These are phyloP conservation scores for Drosophila novamexicana DNA, from an alignment of 1,140 invertebrate genomes.

Conservation along the genomic window DNA sequence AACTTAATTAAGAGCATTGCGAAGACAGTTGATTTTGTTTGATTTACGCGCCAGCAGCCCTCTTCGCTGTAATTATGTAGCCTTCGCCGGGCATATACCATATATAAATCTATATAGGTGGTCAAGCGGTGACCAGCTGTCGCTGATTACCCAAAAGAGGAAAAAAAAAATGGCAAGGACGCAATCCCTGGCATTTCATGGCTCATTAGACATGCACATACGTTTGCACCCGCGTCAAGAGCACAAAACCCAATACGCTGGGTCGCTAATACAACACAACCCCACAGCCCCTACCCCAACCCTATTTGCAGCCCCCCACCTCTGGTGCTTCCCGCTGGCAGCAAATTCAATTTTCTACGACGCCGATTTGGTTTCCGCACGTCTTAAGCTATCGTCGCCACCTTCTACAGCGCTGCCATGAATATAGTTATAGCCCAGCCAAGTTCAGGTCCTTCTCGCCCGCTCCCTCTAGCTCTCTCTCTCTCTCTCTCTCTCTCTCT, in stretches of 20 bases:
- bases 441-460: background rate
- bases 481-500: slow-evolving; percentile 32
- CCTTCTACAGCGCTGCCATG: slow-evolving; percentile 54
- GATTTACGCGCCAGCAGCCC: slow-evolving; percentile 73
- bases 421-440: slow-evolving; percentile 75
- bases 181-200: slow-evolving; percentile 67
- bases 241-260: slow-evolving; percentile 12
- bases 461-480: slow-evolving; percentile 4
- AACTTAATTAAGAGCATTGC: slow-evolving; percentile 74
- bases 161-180: slow-evolving; percentile 37
- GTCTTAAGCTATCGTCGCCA: slow-evolving; percentile 70
- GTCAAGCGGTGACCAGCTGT: slow-evolving; percentile 57
- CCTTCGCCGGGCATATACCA: background rate
- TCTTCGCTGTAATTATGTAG: slow-evolving; percentile 39
- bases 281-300: background rate
- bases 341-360: slow-evolving; percentile 83
- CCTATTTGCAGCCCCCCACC: background rate
- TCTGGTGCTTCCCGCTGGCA: slow-evolving; percentile 40
- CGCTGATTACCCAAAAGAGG: slow-evolving; percentile 65
- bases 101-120: slow-evolving; percentile 11
- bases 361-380: slow-evolving; percentile 81
- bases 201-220: slow-evolving; percentile 82
- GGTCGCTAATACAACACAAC: background rate
- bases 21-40: slow-evolving; percentile 71
- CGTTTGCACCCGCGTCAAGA: slow-evolving; percentile 39